phyloP scores from a whole-genome alignment of 2,113 vertebrate species.

The Alouatta palliata region DNA sequence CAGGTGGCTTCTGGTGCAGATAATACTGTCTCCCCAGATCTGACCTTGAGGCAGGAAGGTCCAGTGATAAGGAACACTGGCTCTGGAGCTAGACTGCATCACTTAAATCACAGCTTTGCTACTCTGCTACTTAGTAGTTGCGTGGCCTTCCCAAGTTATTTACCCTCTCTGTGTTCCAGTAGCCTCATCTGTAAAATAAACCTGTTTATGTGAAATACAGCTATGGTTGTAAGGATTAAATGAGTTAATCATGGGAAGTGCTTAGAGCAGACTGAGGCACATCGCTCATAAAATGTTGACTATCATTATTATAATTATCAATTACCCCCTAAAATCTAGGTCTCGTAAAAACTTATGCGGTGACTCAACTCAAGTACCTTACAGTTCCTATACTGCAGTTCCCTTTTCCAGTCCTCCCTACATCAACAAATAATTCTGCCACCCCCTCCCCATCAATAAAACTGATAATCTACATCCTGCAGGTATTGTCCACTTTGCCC shows the following conservation, averaged over 20 bases:
- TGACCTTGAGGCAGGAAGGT: not conserved
- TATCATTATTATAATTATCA: not conserved
- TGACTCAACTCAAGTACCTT: not conserved
- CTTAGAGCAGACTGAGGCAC: not conserved
- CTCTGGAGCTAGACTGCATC: not conserved
- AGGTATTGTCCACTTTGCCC: not conserved
- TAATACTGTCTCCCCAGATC: not conserved
- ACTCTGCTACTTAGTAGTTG: not conserved
- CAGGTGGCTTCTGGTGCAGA: not conserved
- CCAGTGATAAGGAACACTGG: not conserved
- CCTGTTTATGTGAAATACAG: not conserved
- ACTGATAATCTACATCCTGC: not conserved
- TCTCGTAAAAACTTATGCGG: not conserved
- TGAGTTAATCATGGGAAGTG: not conserved
- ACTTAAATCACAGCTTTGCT: not conserved
- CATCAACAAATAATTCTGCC: not conserved
- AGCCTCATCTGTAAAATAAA: not conserved
- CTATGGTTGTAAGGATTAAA: not conserved
- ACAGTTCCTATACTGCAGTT: not conserved
- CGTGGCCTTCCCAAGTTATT: not conserved
- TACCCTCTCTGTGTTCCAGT: not conserved
- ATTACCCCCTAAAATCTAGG: not conserved
- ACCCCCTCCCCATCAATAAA: not conserved
- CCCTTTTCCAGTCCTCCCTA: not conserved
- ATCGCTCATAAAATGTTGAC: not conserved